A percentile compares a stretch with the other conserved stretches of the same genome.
Conservation (phyloP, 1,140 invertebrate genomes). For the Drosophila novamexicana region DNA sequence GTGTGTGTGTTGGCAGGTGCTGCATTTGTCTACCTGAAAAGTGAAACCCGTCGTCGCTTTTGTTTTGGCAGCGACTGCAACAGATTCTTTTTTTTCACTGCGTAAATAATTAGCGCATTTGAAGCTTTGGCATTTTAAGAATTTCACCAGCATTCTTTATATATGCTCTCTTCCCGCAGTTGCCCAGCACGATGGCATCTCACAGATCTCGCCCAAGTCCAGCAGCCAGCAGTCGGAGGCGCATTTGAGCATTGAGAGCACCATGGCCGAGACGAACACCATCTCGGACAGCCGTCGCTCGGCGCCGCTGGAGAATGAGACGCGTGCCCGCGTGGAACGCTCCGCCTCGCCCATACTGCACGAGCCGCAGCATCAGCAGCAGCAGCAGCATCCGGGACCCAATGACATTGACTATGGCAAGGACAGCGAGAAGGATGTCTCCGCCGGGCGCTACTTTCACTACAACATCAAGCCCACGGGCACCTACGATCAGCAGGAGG, state of each 20-base stretch:
- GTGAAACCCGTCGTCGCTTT: constrained; percentile 62
- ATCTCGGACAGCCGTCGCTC: constrained; percentile 25
- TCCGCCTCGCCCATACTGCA: constrained; percentile 78
- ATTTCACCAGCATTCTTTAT: constrained; percentile 21
- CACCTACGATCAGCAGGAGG: constrained; percentile 55
- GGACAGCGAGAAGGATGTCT: constrained; percentile 64
- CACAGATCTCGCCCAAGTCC: constrained; percentile 83
- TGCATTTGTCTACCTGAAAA: constrained; percentile 43
- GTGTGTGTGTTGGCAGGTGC: constrained; percentile 3
- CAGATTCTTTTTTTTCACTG: constrained; percentile 56
- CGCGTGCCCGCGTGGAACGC: constrained; percentile 65
- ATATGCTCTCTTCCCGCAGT: constrained; percentile 47
- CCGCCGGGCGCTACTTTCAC: constrained; percentile 76
- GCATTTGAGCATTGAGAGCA: constrained; percentile 63
- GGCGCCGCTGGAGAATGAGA: constrained; percentile 59
- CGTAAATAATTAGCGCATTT: constrained; percentile 43
- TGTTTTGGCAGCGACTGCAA: constrained; percentile 22
- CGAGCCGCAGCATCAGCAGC: constrained; percentile 52
- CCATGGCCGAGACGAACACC: constrained; percentile 55
- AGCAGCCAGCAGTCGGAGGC: constrained; percentile 45
- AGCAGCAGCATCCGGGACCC: constrained; percentile 46
- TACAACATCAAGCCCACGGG: constrained; percentile 82
- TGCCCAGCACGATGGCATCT: constrained; percentile 70
- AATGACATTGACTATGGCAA: constrained; percentile 67
- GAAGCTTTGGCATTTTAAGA: constrained; percentile 29